phyloP scores from a whole-genome alignment of 2,113 vertebrate genomes.

The Chaenogobius annularis region DNA sequence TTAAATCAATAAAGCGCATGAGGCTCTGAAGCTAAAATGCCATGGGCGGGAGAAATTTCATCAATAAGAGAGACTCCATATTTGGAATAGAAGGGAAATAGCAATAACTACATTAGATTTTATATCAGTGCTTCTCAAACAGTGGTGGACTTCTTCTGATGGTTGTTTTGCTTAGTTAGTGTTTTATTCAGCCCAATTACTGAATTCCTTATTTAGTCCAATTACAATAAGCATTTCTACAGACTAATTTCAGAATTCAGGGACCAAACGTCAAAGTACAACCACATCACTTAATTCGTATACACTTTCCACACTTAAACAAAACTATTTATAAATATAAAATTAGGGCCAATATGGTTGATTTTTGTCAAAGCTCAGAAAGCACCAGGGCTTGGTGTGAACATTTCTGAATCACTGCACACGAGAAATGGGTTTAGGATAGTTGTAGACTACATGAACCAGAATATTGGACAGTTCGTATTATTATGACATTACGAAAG shows the following conservation, averaged over 20 bases:
- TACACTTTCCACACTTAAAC: no score
- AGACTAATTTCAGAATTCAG: no score
- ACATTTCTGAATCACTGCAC: not conserved
- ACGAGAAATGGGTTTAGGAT: not conserved
- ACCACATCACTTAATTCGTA: no score
- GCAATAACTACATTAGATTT: not conserved
- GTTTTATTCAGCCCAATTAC: no score
- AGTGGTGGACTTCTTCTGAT: not conserved
- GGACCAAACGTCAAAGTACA: no score
- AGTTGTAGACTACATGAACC: slow-evolving; percentile 14
- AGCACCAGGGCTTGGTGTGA: not conserved
- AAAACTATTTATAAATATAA: no score
- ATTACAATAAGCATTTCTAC: no score
- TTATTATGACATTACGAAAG: slow-evolving; percentile 31
- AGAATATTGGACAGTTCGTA: not conserved
- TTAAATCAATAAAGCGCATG: slow-evolving; percentile 20
- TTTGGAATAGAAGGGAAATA: slow-evolving; percentile 1
- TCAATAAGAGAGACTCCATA: slow-evolving; percentile 3
- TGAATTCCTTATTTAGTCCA: no score
- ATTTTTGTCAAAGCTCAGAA: not conserved
- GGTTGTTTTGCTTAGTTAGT: not conserved
- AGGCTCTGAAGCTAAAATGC: slow-evolving; percentile 11
- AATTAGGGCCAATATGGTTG: not conserved
- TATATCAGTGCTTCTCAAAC: not conserved
- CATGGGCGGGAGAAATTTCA: slow-evolving; percentile 11